phyloP scores from a whole-genome alignment of 2,888 invertebrate species.

The Stegophylla sp. region DNA sequence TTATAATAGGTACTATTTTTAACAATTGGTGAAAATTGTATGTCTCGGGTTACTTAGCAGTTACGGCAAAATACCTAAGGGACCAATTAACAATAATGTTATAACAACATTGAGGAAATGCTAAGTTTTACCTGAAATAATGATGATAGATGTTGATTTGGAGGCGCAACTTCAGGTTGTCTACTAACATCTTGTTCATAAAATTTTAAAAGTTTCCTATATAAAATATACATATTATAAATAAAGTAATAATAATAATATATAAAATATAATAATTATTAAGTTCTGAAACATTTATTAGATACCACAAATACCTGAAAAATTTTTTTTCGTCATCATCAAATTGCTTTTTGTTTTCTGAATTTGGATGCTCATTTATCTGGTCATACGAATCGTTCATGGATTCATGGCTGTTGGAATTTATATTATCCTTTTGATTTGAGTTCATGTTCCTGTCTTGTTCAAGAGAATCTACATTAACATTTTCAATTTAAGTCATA shows the following conservation, averaged over 20 bases:
- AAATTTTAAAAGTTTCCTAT: conserved; percentile 39
- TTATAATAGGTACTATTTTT: no score
- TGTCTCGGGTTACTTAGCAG: no score
- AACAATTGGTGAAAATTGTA: no score
- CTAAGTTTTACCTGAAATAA: conserved; percentile 43
- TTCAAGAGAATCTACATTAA: conserved; percentile 52
- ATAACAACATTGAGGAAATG: no score
- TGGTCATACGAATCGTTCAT: conserved; percentile 37
- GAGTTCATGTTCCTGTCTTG: conserved; percentile 58
- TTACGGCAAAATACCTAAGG: background rate
- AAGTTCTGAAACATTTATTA: background rate
- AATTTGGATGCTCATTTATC: conserved; percentile 37
- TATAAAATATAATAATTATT: no score
- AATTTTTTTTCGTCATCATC: conserved; percentile 42
- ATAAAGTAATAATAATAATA: no score
- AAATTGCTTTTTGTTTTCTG: conserved; percentile 42
- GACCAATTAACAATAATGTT: no score
- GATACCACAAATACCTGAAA: conserved; percentile 30
- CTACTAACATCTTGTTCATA: conserved; percentile 43
- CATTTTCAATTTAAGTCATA: conserved; percentile 49
- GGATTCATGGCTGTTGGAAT: conserved; percentile 30
- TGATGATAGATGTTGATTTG: conserved; percentile 51
- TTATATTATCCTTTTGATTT: conserved; percentile 53
- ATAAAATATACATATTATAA: no score
- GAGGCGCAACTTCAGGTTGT: conserved; percentile 11